A percentile compares a stretch with the other conserved stretches of the same genome.
Conservation (phyloP, 2,113 vertebrate genomes). For the Cynocephalus volans region DNA sequence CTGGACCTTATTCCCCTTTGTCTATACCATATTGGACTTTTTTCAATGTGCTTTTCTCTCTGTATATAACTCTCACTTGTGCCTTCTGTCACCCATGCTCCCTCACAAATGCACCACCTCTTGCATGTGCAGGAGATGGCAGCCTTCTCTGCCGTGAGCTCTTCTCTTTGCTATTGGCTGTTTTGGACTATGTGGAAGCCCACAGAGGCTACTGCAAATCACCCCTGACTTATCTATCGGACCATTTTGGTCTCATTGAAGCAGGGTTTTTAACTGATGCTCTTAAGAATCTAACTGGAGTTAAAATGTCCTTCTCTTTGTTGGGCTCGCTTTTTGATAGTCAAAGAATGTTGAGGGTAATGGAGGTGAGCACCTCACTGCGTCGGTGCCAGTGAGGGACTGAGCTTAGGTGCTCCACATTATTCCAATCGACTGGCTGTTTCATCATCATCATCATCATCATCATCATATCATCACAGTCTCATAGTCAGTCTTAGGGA, state of each 20-base stretch:
- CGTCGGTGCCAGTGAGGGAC: background rate
- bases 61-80: background rate
- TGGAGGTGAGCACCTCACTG: background rate
- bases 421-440: background rate
- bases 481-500: background rate
- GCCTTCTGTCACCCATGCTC: background rate
- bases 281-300: background rate
- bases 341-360: background rate
- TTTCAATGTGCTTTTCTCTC: background rate
- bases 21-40: background rate
- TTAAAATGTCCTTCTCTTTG: background rate
- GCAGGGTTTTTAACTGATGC: background rate
- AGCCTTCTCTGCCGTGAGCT: background rate
- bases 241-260: background rate
- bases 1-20: background rate
- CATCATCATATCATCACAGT: background rate
- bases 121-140: background rate
- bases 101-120: background rate
- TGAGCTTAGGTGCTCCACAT: background rate
- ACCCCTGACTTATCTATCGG: background rate
- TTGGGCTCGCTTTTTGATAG: background rate
- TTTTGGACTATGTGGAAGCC: background rate
- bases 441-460: background rate
- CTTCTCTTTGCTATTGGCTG: background rate
- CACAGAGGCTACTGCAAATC: background rate